phyloP scores from a whole-genome alignment of 2,888 invertebrate species.

The Phasia obesa region DNA sequence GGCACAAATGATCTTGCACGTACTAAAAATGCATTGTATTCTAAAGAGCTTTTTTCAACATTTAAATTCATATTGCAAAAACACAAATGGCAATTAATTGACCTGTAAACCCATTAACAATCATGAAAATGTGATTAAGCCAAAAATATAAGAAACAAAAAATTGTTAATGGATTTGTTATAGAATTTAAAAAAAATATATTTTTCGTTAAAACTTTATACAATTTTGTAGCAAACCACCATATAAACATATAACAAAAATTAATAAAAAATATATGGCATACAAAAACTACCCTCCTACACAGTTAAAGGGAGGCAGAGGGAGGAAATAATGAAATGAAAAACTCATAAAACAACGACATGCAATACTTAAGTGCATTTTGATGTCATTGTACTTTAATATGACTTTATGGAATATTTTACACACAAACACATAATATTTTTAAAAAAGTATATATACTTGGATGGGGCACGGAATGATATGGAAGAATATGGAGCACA shows the following conservation, averaged over 20 bases:
- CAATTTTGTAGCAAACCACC: neutral
- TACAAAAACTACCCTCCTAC: constrained; percentile 18
- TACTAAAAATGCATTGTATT: no score
- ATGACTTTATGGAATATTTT: constrained; percentile 53
- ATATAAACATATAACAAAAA: constrained; percentile 40
- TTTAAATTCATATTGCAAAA: no score
- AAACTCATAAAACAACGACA: constrained; percentile 56
- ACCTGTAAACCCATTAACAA: constrained; percentile 56
- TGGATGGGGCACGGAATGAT: constrained; percentile 49
- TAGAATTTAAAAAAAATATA: neutral
- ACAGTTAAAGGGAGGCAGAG: neutral
- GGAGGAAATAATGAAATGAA: constrained; percentile 1
- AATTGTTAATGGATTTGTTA: neutral
- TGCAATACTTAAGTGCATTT: constrained; percentile 72
- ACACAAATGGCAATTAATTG: constrained; percentile 53
- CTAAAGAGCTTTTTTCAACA: no score
- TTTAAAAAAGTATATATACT: constrained; percentile 26
- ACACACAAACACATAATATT: constrained; percentile 26
- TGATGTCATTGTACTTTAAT: constrained; percentile 71
- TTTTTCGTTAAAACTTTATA: neutral
- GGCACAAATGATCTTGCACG: no score
- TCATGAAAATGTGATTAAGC: constrained; percentile 11
- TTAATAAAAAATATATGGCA: constrained; percentile 21
- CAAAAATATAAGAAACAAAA: neutral
- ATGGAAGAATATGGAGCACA: constrained; percentile 62